These are phyloP conservation scores for Montipora efflorescens DNA, from an alignment of 64 coral and sea anemone species.

Conservation along the genomic window DNA sequence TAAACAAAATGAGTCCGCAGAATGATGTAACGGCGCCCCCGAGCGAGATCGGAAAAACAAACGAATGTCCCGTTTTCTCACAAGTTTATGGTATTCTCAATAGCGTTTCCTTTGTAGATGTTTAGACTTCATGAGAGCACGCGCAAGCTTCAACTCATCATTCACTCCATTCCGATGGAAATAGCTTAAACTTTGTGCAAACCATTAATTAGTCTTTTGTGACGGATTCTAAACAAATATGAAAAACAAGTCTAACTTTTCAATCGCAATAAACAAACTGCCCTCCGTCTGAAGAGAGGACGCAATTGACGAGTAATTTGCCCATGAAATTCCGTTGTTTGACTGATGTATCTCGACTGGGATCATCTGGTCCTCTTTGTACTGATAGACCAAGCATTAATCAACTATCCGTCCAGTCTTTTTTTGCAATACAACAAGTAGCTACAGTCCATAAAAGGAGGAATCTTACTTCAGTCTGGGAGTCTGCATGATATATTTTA, in stretches of 20 bases:
- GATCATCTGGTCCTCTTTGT: neutral
- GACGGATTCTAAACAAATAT: neutral
- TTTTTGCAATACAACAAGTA: neutral
- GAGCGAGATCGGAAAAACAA: neutral
- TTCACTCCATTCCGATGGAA: neutral
- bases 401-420: neutral
- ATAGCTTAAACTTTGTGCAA: neutral
- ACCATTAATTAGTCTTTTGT: neutral
- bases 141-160: slow-evolving; percentile 6
- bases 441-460: neutral
- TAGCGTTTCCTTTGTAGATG: neutral
- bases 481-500: slow-evolving; percentile 38
- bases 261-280: neutral
- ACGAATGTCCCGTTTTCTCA: neutral
- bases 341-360: neutral
- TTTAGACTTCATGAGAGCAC: neutral
- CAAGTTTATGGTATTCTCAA: slow-evolving; percentile 38
- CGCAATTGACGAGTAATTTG: neutral
- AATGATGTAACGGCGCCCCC: neutral
- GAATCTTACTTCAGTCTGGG: neutral
- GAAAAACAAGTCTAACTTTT: neutral
- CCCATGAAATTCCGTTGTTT: neutral
- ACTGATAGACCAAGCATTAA: neutral
- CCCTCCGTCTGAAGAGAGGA: neutral
- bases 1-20: neutral